Percentiles rank a stretch among this genome's conserved stretches.
Conservation (phyloP, 35 echinoderm and acorn worm species). For the Ophioderma brevispina region DNA sequence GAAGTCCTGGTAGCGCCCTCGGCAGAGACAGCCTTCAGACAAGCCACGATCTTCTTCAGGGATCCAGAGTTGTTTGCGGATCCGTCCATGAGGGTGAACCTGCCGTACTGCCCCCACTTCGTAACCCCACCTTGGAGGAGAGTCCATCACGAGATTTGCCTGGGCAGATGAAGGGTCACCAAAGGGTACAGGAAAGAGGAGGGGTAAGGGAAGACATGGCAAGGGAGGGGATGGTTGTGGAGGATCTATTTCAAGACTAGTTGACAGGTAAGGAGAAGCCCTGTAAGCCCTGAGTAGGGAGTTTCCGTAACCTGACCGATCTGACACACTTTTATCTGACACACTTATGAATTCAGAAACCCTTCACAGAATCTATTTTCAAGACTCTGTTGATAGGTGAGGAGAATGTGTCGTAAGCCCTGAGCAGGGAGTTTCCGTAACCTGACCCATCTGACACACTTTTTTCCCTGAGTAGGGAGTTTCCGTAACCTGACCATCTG, state of each 20-base stretch:
- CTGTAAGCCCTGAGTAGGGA: no score
- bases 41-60: conserved; percentile 84
- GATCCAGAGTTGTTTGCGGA: conserved; percentile 92
- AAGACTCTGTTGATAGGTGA: no score
- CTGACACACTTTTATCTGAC: no score
- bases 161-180: conserved; percentile 69
- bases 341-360: no score
- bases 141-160: conserved; percentile 81
- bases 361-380: no score
- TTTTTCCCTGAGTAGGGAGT: no score
- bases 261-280: conserved; percentile 71
- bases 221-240: conserved; percentile 73
- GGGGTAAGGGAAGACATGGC: conserved; percentile 26
- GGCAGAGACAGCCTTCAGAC: conserved; percentile 90
- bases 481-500: no score
- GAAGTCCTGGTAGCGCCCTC: conserved; percentile 72
- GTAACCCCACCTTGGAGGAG: conserved; percentile 71
- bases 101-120: conserved; percentile 79
- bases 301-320: no score
- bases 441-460: no score
- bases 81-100: conserved; percentile 82
- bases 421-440: no score
- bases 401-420: no score
- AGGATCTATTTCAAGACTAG: conserved; percentile 96
- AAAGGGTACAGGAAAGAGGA: conserved; percentile 37